Percentiles rank a stretch among this genome's conserved stretches.
phyloP scores from a whole-genome alignment of 2,888 invertebrate genomes.

The Agriotes lineatus region DNA sequence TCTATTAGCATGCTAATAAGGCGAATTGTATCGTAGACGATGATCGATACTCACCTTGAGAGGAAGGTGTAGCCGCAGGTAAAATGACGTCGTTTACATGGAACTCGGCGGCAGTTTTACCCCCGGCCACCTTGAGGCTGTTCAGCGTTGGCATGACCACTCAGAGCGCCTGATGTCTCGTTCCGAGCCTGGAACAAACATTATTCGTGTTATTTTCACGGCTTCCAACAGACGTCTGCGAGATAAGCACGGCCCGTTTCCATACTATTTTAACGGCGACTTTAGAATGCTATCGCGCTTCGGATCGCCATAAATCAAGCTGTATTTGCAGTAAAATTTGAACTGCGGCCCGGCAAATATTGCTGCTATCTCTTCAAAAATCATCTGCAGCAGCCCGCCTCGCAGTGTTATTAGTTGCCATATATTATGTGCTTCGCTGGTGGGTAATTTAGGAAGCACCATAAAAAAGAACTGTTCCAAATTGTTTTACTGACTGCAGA shows the following conservation, averaged over 20 bases:
- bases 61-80: constrained; percentile 33
- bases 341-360: neutral
- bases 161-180: constrained; percentile 22
- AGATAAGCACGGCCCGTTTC: constrained; percentile 6
- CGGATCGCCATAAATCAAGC: constrained; percentile 16
- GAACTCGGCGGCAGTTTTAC: constrained; percentile 42
- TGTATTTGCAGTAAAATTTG: constrained; percentile 15
- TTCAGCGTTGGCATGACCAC: constrained; percentile 42
- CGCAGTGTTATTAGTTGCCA: constrained; percentile 3
- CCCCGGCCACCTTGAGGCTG: constrained; percentile 36
- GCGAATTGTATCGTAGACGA: neutral
- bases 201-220: constrained; percentile 9
- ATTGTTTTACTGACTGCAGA: too few species aligned
- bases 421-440: too few species aligned
- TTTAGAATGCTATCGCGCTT: constrained; percentile 1
- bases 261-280: neutral
- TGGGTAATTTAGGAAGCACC: too few species aligned
- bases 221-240: neutral
- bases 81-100: constrained; percentile 44
- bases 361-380: constrained; percentile 10
- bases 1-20: too few species aligned
- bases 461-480: too few species aligned
- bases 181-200: constrained; percentile 33
- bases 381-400: constrained; percentile 7
- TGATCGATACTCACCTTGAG: constrained; percentile 35